Percentiles rank a stretch among this genome's conserved stretches.
These are phyloP conservation scores for Idaea straminata DNA, from an alignment of 2,888 invertebrate species.

Conservation along the genomic window DNA sequence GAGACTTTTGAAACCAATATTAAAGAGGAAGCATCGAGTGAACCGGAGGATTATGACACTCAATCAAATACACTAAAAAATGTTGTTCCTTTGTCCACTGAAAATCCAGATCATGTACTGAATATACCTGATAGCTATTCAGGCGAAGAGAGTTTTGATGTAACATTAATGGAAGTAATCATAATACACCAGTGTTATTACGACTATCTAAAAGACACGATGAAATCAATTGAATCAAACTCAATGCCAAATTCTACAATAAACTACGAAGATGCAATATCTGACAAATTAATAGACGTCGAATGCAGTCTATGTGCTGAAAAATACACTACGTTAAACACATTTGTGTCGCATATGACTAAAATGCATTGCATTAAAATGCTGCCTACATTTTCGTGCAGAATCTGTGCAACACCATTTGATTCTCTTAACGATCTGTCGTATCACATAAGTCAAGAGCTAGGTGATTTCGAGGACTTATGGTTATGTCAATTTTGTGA, in stretches of 20 bases:
- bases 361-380: constrained; percentile 64
- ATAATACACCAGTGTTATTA: constrained; percentile 63
- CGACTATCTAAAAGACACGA: constrained; percentile 54
- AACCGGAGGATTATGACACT: constrained; percentile 13
- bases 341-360: constrained; percentile 54
- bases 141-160: constrained; percentile 70
- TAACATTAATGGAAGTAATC: constrained; percentile 68
- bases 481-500: constrained; percentile 78
- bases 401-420: constrained; percentile 64
- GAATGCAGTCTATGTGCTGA: constrained; percentile 58
- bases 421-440: constrained; percentile 56
- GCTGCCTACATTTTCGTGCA: constrained; percentile 57
- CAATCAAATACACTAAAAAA: constrained; percentile 2
- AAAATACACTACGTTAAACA: constrained; percentile 41
- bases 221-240: constrained; percentile 50
- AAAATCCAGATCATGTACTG: constrained; percentile 28
- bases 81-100: constrained; percentile 8
- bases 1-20: constrained; percentile 30
- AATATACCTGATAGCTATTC: constrained; percentile 47
- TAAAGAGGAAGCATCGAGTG: constrained; percentile 38
- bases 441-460: constrained; percentile 51
- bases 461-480: constrained; percentile 65
- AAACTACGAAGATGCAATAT: constrained; percentile 45
- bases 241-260: constrained; percentile 54
- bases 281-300: constrained; percentile 41